Conservation (phyloP, 1,140 invertebrate genomes). For the Vanessa tameamea region DNA sequence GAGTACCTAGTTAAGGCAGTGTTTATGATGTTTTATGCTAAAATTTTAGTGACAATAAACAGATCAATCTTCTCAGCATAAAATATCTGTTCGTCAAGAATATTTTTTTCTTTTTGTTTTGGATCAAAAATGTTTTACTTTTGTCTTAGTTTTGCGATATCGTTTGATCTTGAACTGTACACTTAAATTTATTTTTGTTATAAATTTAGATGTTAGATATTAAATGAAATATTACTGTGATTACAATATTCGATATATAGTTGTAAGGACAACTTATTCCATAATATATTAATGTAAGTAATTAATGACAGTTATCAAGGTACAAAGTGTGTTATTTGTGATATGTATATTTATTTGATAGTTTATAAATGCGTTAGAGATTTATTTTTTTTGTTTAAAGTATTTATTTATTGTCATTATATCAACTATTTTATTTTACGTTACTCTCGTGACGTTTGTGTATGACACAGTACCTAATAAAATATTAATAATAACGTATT, state of each 20-base stretch:
- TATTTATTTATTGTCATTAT: constrained; percentile 18
- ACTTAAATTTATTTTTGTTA: not conserved
- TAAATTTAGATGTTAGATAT: constrained; percentile 15
- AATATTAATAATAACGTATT: constrained; percentile 13
- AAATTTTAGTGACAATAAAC: too few relatives aligned
- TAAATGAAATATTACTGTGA: constrained; percentile 50
- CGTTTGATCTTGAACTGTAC: not conserved
- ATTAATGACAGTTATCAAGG: constrained; percentile 40
- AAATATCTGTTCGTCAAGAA: too few relatives aligned
- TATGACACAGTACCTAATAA: constrained; percentile 32
- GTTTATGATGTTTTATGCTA: too few relatives aligned
- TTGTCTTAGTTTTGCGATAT: not conserved
- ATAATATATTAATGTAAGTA: constrained; percentile 26
- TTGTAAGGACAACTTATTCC: constrained; percentile 46
- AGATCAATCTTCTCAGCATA: too few relatives aligned
- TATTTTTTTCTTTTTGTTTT: not conserved
- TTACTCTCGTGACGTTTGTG: constrained; percentile 26
- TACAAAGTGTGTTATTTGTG: constrained; percentile 59
- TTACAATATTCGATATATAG: constrained; percentile 41
- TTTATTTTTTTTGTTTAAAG: constrained; percentile 18
- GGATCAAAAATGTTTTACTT: not conserved
- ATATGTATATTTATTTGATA: constrained; percentile 54
- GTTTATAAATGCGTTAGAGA: constrained; percentile 36
- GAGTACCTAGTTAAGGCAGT: too few relatives aligned
- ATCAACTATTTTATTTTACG: constrained; percentile 31